phyloP scores from a whole-genome alignment of 2,888 invertebrate genomes.

The Philaethria dido region DNA sequence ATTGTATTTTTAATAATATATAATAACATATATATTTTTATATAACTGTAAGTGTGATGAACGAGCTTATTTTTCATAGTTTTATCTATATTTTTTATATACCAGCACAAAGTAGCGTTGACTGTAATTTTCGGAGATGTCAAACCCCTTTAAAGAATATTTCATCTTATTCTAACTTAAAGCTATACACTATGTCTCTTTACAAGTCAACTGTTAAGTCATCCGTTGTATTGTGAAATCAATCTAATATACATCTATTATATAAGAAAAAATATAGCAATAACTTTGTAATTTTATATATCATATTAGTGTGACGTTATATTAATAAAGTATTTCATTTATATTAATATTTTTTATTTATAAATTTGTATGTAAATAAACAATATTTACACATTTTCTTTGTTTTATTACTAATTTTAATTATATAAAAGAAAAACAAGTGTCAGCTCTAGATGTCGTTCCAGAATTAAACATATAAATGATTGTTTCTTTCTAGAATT shows the following conservation, averaged over 20 bases:
- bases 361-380: background rate
- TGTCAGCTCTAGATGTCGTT: too few relatives aligned
- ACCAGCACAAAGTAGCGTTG: background rate
- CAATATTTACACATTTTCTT: background rate
- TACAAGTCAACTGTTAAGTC: too few relatives aligned
- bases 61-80: background rate
- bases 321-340: slow-evolving; percentile 7
- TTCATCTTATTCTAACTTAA: background rate
- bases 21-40: background rate
- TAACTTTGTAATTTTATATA: background rate
- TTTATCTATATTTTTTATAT: background rate
- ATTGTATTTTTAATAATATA: background rate
- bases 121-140: background rate
- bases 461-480: too few relatives aligned
- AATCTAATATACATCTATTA: too few relatives aligned
- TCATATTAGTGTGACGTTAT: background rate
- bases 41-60: background rate
- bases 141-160: background rate
- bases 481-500: too few relatives aligned
- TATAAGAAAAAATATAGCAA: background rate
- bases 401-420: background rate
- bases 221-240: too few relatives aligned
- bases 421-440: too few relatives aligned
- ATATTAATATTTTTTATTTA: background rate
- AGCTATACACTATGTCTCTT: too few relatives aligned